Conservation (phyloP, 1,140 invertebrate genomes). For the Acromyrmex heyeri region DNA sequence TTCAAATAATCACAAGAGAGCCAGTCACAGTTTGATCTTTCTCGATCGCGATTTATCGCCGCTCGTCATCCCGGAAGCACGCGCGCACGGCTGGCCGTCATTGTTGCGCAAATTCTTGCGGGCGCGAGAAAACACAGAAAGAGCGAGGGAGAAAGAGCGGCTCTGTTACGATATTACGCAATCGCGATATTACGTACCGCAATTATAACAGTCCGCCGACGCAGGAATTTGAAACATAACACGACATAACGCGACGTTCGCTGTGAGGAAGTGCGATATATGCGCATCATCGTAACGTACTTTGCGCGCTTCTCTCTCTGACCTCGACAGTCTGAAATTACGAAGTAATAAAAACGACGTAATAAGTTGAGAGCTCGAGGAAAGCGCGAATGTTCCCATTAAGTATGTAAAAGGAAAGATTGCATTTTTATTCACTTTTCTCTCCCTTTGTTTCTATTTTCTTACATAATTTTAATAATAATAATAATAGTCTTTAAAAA, state of each 20-base stretch:
- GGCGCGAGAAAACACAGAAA: slow-evolving; percentile 35
- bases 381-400: slow-evolving; percentile 5
- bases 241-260: slow-evolving; percentile 18
- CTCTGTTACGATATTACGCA: slow-evolving; percentile 35
- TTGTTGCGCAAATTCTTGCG: slow-evolving; percentile 65
- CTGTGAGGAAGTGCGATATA: neutral
- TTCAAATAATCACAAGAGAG: neutral
- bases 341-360: slow-evolving; percentile 23
- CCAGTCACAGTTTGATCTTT: slow-evolving; percentile 12
- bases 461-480: neutral
- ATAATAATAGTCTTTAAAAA: neutral
- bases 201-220: slow-evolving; percentile 45
- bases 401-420: neutral
- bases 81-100: slow-evolving; percentile 13
- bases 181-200: slow-evolving; percentile 30
- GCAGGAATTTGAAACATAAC: slow-evolving; percentile 34
- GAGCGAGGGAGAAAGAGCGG: neutral
- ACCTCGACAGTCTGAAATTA: slow-evolving; percentile 27
- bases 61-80: slow-evolving; percentile 49
- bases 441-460: neutral
- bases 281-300: slow-evolving; percentile 6
- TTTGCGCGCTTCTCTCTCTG: slow-evolving; percentile 33
- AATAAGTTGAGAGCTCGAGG: neutral
- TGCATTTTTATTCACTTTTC: neutral
- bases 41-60: slow-evolving; percentile 45